Conservation (phyloP, 2,797 vertebrate species). For the Leptoclinus maculatus region DNA sequence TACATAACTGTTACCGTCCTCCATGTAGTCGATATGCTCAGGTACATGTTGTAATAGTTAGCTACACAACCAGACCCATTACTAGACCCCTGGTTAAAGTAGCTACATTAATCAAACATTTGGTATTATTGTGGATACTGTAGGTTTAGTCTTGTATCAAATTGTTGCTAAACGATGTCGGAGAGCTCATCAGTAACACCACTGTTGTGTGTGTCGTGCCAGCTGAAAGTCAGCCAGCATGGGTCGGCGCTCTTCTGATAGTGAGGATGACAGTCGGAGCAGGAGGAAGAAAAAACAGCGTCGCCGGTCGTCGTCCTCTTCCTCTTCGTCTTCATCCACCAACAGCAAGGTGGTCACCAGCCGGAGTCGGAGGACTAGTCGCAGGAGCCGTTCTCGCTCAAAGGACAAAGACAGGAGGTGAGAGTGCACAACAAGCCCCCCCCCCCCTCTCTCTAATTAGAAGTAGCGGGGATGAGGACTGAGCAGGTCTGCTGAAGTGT, state of each 20-base stretch:
- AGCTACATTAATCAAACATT: background rate
- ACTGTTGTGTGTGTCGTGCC: slow-evolving; percentile 4
- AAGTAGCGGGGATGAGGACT: no score
- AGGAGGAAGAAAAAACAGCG: slow-evolving; percentile 91
- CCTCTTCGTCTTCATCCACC: slow-evolving; percentile 91
- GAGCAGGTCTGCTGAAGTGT: background rate
- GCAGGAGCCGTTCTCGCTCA: slow-evolving; percentile 89
- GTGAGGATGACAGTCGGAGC: slow-evolving; percentile 90
- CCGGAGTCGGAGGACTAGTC: slow-evolving; percentile 86
- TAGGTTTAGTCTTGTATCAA: background rate
- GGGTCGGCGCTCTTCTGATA: slow-evolving; percentile 94
- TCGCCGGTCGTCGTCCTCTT: slow-evolving; percentile 85
- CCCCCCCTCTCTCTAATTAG: background rate
- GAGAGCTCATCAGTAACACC: background rate
- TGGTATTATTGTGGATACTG: no score
- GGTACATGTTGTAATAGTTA: background rate
- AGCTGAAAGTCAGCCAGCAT: slow-evolving; percentile 75
- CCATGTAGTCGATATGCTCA: background rate
- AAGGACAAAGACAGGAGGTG: slow-evolving; percentile 78
- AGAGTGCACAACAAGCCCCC: background rate
- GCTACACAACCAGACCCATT: background rate
- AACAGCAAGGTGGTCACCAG: slow-evolving; percentile 87
- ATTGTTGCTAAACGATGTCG: background rate
- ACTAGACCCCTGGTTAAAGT: background rate
- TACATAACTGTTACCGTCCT: fast-evolving